Base-by-base conservation (phyloP, 2,888 invertebrate species). In the Pelosia muscerda region DNA sequence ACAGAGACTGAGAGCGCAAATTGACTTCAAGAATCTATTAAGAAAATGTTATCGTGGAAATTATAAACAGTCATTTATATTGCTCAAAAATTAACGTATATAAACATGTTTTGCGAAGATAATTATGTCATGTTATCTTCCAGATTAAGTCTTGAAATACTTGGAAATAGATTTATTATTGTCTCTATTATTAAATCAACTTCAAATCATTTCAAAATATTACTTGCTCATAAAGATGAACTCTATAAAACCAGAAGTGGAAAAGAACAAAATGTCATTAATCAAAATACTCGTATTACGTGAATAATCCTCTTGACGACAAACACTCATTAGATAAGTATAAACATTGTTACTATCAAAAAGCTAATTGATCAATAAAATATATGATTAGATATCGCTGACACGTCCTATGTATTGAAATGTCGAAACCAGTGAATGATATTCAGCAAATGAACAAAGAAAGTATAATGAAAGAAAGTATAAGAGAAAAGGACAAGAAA, bases 321-420 rank as follows among this genome's bases (percentile, higher is more conserved):
- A 69, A 38, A 13, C 2, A 69, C 54, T 25, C 13, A 42, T 64
- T 11, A 71, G 67, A 73, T 56, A 67, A 55, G 42, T 23, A 68
- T 58, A 69, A 63, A 71, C 67, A 71, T 68, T 71, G 64, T 75
- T 68, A 60, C 31, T 61, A 68, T 76, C 68, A 59, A 26, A 4
- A 38, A 55, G 56, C 31, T 60, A 71, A 76, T 76, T 68, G 66
- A 72, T 76, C 42, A 65, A 58, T n/a, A n/a, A n/a, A n/a, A n/a
- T n/a, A n/a, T 61, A 34, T 1, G 79, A 78, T 78, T 71, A 62
- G 66, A 63, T 28, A 19, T 28, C 31, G 31, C 54, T 55, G 55
- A 19, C 25, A 55, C 25, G 19, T 2, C 55, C 26, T 26, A 13
- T 55, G 55, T 15, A 55, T 55, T 55, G 25, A 55, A 55, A 55